Evolutionary conservation across 2,888 invertebrate genomes (phyloP), one percentile per base, ranked within the genome.

Genomic region (Nymphalis c-album): DNA sequence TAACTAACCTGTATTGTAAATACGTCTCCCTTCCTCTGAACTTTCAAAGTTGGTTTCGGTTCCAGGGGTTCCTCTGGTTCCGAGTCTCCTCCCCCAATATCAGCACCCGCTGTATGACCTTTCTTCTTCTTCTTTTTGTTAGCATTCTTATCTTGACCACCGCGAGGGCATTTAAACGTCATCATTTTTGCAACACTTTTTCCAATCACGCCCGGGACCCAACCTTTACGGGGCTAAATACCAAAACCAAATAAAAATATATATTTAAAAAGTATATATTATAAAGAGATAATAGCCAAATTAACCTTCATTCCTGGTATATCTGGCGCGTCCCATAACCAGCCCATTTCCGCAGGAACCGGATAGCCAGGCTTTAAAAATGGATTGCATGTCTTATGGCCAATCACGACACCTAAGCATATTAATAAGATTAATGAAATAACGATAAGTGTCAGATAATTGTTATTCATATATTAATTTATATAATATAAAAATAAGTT

Each of bases 271-370:
- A 40, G 8, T 8, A 40, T 8, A 10, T 40, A 40, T 10, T 40
- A 40, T 13, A 4, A 13, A 13, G 13, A 40, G 40, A 40, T 40
- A 40, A 13, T n/a, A 40, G 13, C 13, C 13, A 18, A 63, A 68
- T 3, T 46, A 7, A 89, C 91, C 87, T 89, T 90, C 68, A 85
- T 72, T 17, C 91, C 91, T 3, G 90, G 87, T 2, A 86, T 77
- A 66, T 90, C 87, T 0, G 71, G 63, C 8, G 86, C 77, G 57
- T 79, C 94, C 95, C 95, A 95, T 40, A 94, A 78, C 95, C 95
- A 95, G 0, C 95, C 95, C 95, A 95, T 95, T 55, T 91, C 84
- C 0, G 90, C 82, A 0, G 95, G 95, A 0, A 95, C 95, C 8
- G 92, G 86, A 40, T 88, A 85, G 0, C 91, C 90, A 0, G 91